Evolutionary conservation across 2,113 vertebrate species (phyloP).

Genomic region (Paratilapia polleni): DNA sequence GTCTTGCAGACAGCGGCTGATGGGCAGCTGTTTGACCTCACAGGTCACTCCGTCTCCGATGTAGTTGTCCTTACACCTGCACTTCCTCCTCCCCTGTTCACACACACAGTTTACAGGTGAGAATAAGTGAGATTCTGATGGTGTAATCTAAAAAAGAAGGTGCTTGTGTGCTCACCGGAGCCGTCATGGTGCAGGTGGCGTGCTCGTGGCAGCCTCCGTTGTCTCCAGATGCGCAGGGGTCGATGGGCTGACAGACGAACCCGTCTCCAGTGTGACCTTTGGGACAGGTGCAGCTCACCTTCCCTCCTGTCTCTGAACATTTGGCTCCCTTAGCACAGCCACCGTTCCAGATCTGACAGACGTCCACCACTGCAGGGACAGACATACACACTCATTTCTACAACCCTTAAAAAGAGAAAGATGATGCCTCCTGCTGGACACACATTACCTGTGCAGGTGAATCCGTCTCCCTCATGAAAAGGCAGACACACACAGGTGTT

Average conservation of each 20-base stretch:
- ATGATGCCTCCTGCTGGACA: not conserved
- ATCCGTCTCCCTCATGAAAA: conserved; percentile 88
- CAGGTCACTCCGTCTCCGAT: conserved; percentile 89
- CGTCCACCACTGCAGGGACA: conserved; percentile 79
- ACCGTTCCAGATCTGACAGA: conserved; percentile 88
- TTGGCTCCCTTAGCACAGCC: conserved; percentile 85
- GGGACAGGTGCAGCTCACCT: conserved; percentile 86
- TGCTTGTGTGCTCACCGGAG: conserved; percentile 81
- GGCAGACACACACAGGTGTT: conserved; percentile 89
- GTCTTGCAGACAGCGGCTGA: conserved; percentile 90
- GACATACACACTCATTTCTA: conserved; percentile 38
- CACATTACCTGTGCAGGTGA: conserved; percentile 86
- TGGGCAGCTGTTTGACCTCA: conserved; percentile 80
- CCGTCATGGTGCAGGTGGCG: conserved; percentile 87
- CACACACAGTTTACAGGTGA: not conserved
- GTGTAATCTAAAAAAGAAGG: too few relatives aligned
- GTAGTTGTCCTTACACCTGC: conserved; percentile 87
- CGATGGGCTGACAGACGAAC: conserved; percentile 81
- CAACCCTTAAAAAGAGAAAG: not conserved
- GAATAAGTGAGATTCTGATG: not conserved
- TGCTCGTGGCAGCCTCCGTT: conserved; percentile 92
- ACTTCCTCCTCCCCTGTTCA: conserved; percentile 85
- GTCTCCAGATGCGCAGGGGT: conserved; percentile 83
- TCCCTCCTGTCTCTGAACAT: conserved; percentile 84
- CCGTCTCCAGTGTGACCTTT: conserved; percentile 89